Percentiles rank a stretch among this genome's conserved stretches.
Evolutionary conservation across 2,888 invertebrate species (phyloP).

Genomic region (Saturnia pavonia): DNA sequence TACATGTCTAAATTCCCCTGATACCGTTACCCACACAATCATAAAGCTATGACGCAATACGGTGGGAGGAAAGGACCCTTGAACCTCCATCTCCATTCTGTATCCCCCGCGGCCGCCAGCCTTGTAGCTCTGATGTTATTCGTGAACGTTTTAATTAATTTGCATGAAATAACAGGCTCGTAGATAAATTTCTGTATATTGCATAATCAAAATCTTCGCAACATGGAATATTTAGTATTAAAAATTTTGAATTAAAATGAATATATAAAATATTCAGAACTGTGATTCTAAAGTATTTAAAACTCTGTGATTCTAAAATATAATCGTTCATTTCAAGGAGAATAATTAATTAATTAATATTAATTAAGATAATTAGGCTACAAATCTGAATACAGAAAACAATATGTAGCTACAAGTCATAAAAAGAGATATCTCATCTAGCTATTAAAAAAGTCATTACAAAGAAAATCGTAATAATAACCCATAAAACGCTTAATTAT

Average conservation of each 20-base stretch:
- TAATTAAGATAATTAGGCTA: too few species aligned
- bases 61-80: conserved; percentile 6
- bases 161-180: not conserved
- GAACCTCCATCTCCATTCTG: conserved; percentile 10
- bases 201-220: not conserved
- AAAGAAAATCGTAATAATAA: not conserved
- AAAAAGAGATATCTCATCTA: too few species aligned
- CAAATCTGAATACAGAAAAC: not conserved
- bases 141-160: conserved; percentile 4
- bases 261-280: too few species aligned
- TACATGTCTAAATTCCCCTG: not conserved
- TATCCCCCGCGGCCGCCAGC: conserved; percentile 3
- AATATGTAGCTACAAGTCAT: not conserved
- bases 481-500: too few species aligned
- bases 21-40: conserved; percentile 5
- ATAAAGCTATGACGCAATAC: conserved; percentile 20
- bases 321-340: too few species aligned
- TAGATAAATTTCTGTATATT: not conserved
- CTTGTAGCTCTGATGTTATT: conserved; percentile 4
- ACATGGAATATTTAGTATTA: not conserved
- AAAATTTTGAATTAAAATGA: not conserved
- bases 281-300: too few species aligned
- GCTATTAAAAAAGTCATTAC: too few species aligned
- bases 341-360: too few species aligned
- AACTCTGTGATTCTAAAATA: too few species aligned